A percentile compares a stretch with the other conserved stretches of the same genome.
Conservation (phyloP, 2,888 invertebrate species). For the Tachina grossa region DNA sequence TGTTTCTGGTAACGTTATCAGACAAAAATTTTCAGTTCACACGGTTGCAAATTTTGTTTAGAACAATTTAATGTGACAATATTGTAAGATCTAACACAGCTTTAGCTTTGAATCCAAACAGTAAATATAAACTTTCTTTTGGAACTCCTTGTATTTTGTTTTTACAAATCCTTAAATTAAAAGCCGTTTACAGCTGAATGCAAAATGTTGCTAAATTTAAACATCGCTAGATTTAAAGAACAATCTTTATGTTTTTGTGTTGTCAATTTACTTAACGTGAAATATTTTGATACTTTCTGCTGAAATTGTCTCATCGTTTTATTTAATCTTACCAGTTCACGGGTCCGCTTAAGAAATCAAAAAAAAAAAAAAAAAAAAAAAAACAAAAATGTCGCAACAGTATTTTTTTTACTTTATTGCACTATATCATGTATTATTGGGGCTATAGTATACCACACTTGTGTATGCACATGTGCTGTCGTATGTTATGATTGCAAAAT, state of each 20-base stretch:
- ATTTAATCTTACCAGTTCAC: constrained; percentile 7
- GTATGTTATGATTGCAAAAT: constrained; percentile 32
- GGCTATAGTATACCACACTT: background rate
- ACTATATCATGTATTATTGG: background rate
- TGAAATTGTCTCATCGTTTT: constrained; percentile 29
- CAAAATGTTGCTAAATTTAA: too few species aligned
- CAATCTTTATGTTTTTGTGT: constrained; percentile 8
- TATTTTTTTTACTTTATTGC: constrained; percentile 33
- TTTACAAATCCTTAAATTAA: too few species aligned
- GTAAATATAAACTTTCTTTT: too few species aligned
- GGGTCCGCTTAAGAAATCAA: background rate
- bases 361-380: background rate
- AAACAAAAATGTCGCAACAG: constrained; percentile 30
- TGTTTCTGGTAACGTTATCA: too few species aligned
- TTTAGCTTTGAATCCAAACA: too few species aligned
- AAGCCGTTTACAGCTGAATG: too few species aligned
- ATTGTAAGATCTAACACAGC: too few species aligned
- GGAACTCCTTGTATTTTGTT: too few species aligned
- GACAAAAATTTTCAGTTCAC: too few species aligned
- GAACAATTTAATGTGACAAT: too few species aligned
- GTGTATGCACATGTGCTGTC: constrained; percentile 2
- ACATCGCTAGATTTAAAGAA: too few species aligned
- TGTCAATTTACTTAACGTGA: constrained; percentile 4
- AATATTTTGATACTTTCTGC: constrained; percentile 28
- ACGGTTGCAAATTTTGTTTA: too few species aligned